Percentiles rank a stretch among this genome's conserved stretches.
phyloP scores from a whole-genome alignment of 1,140 invertebrate genomes.

The Caenorhabditis inopinata region DNA sequence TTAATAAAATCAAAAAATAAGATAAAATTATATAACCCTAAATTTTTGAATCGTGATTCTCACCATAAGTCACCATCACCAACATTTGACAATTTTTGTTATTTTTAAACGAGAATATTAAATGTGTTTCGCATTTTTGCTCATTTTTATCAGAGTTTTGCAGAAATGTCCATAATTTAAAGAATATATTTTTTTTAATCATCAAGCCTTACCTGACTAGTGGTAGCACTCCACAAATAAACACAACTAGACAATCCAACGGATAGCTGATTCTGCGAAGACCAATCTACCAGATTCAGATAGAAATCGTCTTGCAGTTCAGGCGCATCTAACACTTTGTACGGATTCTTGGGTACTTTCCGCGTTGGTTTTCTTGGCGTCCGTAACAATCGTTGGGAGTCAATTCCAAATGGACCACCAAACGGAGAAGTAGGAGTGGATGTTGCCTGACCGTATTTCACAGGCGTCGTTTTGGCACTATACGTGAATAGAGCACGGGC shows the following conservation, averaged over 20 bases:
- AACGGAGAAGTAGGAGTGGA: constrained; percentile 49
- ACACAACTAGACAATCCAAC: constrained; percentile 97
- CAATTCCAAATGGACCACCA: constrained; percentile 61
- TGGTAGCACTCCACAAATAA: constrained; percentile 98
- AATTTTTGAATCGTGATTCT: not conserved
- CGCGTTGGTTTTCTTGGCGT: constrained; percentile 63
- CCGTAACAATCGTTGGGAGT: constrained; percentile 61
- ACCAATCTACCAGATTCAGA: constrained; percentile 98
- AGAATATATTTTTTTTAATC: not conserved
- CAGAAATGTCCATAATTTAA: not conserved
- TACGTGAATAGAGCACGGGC: constrained; percentile 40
- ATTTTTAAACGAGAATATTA: no score
- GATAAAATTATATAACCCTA: no score
- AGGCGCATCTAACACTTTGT: constrained; percentile 81
- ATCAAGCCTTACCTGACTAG: constrained; percentile 75
- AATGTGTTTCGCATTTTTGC: no score
- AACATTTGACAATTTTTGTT: not conserved
- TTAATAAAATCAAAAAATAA: no score
- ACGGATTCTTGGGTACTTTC: constrained; percentile 66
- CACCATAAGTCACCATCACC: not conserved
- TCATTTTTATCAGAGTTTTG: no score
- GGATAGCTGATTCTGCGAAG: constrained; percentile 94
- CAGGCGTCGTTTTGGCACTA: constrained; percentile 19
- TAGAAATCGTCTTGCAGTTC: constrained; percentile 99
- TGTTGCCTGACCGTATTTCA: constrained; percentile 34